Conservation (phyloP, 2,888 invertebrate species). For the Myopa tessellatipennis region DNA sequence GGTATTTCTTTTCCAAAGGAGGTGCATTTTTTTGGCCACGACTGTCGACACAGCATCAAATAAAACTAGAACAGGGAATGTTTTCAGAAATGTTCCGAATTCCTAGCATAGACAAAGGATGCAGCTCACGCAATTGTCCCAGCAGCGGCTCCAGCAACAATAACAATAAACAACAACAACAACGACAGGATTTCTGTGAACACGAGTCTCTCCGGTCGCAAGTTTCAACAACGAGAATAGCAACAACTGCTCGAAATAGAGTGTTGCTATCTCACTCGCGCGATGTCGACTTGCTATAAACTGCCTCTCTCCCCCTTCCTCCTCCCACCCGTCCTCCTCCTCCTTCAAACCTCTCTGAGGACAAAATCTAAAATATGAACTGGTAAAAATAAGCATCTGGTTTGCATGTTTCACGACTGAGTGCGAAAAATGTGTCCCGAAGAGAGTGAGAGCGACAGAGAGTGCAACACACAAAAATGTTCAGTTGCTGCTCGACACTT, state of each 20-base stretch:
- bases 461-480: slow-evolving; percentile 28
- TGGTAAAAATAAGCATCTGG: slow-evolving; percentile 51
- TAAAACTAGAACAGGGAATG: background rate
- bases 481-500: slow-evolving; percentile 37
- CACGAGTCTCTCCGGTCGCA: slow-evolving; percentile 24
- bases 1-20: background rate
- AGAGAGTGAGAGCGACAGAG: slow-evolving; percentile 10
- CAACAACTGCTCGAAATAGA: slow-evolving; percentile 13
- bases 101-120: slow-evolving; percentile 33
- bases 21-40: background rate
- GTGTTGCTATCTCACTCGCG: background rate
- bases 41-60: slow-evolving; percentile 7
- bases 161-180: background rate
- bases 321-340: background rate
- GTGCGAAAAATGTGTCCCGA: slow-evolving; percentile 27
- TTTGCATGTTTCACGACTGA: slow-evolving; percentile 51
- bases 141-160: background rate
- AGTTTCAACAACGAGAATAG: background rate
- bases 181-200: slow-evolving; percentile 27
- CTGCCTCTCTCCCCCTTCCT: background rate
- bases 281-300: background rate
- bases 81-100: slow-evolving; percentile 21
- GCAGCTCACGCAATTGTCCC: slow-evolving; percentile 27
- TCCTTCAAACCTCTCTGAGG: background rate
- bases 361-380: slow-evolving; percentile 34